Evolutionary conservation across 2,797 vertebrate species (phyloP), one percentile per base, ranked within the genome.

Genomic region (Alca torda): DNA sequence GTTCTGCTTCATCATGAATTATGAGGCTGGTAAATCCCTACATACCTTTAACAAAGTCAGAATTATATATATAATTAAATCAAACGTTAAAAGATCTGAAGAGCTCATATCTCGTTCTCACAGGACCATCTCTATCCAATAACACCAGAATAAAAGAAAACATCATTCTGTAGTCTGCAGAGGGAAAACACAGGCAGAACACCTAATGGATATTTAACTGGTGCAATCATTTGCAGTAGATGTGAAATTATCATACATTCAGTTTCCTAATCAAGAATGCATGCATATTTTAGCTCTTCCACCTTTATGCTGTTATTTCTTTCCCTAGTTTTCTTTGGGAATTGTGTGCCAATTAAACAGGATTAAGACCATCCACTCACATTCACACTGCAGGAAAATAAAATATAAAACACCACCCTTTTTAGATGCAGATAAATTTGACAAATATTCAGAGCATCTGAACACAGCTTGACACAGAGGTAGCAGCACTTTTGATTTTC

Each of bases 11-110:
- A 28, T 65, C 59, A 81, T 61, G 60, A 89, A 68, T 93, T 83
- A 80, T 4, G 10, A 93, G 73, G 23, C 54, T 65, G 33, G 61
- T 59, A 95, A 93, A 91, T 51, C 59, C 61, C 59, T 33, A 63
- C 23, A 43, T 68, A 95, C 46, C 41, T 82, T 87, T 51, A 51
- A 43, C 37, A 69, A 74, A 90, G 57, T 67, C 65, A 78, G 48
- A 82, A 73, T 73, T 64, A 82, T 26, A 81, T 39, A 94, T 86
- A 79, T 46, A 93, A 90, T 84, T 75, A 76, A 88, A 95, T 63
- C n/a, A 86, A 69, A 76, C 0, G 0, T 48, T 16, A 25, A 77
- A 67, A 56, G 4, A 57, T 15, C 51, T 53, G 43, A 61, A 92
- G 43, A 68, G 45, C 57, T 86, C 30, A 11, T 61, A 63, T 64